Percentiles rank a stretch among this genome's conserved stretches.
These are phyloP conservation scores for Acrobasis suavella DNA, from an alignment of 2,888 invertebrate species.

Conservation along the genomic window DNA sequence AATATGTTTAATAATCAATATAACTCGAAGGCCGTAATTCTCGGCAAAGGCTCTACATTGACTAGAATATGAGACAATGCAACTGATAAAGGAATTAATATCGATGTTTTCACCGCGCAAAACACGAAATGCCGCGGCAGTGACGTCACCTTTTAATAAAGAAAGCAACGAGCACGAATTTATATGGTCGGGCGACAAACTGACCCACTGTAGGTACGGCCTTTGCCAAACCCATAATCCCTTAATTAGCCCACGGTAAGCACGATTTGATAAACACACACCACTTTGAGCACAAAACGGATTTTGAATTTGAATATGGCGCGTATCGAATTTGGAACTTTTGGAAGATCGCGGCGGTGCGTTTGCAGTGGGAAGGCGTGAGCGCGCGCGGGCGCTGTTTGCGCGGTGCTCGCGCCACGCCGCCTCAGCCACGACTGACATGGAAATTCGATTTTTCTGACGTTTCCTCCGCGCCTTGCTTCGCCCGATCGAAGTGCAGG, in stretches of 20 bases:
- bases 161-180: constrained; percentile 65
- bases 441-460: constrained; percentile 82
- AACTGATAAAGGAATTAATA: constrained; percentile 41
- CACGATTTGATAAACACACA: constrained; percentile 42
- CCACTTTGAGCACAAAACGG: constrained; percentile 48
- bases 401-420: constrained; percentile 75
- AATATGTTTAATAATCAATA: constrained; percentile 58
- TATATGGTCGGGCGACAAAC: constrained; percentile 62
- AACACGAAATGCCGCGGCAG: constrained; percentile 56
- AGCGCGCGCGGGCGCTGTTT: constrained; percentile 72
- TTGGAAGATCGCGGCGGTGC: constrained; percentile 34
- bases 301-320: constrained; percentile 36
- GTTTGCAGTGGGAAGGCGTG: constrained; percentile 38
- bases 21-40: constrained; percentile 51
- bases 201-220: constrained; percentile 57
- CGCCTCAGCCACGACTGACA: constrained; percentile 78
- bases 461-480: constrained; percentile 81
- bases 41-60: constrained; percentile 38
- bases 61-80: constrained; percentile 63
- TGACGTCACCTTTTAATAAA: constrained; percentile 79
- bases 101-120: constrained; percentile 35
- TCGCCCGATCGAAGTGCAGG: constrained; percentile 79
- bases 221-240: constrained; percentile 68
- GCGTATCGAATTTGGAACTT: constrained; percentile 42
- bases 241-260: constrained; percentile 65